Evolutionary conservation across 2,888 invertebrate genomes (phyloP).

Genomic region (Diaphora mendica): DNA sequence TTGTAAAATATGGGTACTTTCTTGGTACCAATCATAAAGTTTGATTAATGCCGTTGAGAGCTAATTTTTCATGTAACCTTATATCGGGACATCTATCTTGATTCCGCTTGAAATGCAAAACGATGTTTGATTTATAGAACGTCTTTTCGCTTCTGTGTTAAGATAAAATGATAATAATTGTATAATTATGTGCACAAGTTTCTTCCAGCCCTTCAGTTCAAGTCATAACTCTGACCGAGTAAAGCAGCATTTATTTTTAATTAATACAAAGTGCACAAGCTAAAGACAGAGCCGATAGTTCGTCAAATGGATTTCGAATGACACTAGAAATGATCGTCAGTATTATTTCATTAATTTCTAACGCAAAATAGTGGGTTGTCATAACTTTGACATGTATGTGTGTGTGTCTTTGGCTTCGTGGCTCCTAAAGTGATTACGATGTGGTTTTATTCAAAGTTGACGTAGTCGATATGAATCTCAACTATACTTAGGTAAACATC

Average conservation of each 20-base stretch:
- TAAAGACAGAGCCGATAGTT: background rate
- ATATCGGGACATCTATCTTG: slow-evolving; percentile 43
- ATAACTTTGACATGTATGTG: background rate
- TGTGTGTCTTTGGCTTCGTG: no score
- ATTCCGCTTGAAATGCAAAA: slow-evolving; percentile 32
- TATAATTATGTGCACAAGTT: background rate
- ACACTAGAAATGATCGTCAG: background rate
- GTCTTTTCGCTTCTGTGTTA: slow-evolving; percentile 21
- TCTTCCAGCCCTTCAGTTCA: background rate
- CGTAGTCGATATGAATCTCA: no score
- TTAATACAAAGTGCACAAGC: no score
- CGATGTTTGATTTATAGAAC: slow-evolving; percentile 11
- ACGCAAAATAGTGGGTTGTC: no score
- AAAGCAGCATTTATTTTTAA: no score
- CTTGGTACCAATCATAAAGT: slow-evolving; percentile 52
- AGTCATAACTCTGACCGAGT: background rate
- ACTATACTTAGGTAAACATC: background rate
- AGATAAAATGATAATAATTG: slow-evolving; percentile 15
- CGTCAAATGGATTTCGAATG: background rate
- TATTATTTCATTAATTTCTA: background rate
- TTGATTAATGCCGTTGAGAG: slow-evolving; percentile 49
- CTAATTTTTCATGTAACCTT: slow-evolving; percentile 49
- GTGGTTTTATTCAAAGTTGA: background rate
- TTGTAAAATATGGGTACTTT: slow-evolving; percentile 60
- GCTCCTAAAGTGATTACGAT: no score